These are phyloP conservation scores for Hedya salicella DNA, from an alignment of 2,888 invertebrate species.

Conservation along the genomic window DNA sequence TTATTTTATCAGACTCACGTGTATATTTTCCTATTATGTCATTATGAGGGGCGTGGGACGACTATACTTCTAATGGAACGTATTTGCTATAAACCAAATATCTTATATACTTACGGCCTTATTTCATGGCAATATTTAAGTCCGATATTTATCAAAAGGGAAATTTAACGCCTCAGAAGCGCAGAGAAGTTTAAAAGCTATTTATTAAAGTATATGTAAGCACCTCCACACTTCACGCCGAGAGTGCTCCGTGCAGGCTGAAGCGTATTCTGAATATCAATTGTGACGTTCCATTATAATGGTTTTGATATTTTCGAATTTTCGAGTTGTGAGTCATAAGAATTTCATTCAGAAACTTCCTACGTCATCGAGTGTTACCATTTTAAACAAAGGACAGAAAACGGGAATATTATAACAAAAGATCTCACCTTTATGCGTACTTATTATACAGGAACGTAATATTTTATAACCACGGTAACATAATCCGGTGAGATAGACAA, in stretches of 20 bases:
- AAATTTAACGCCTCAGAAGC: conserved; percentile 13
- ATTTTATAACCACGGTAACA: conserved; percentile 31
- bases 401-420: conserved; percentile 12
- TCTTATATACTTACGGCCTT: too few species aligned
- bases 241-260: conserved; percentile 29
- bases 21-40: too few species aligned
- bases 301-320: conserved; percentile 27
- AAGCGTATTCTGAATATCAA: conserved; percentile 40
- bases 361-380: conserved; percentile 10
- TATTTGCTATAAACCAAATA: too few species aligned
- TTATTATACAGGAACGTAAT: conserved; percentile 19
- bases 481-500: conserved; percentile 46
- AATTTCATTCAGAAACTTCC: conserved; percentile 15
- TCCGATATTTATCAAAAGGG: conserved; percentile 19
- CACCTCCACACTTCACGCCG: conserved; percentile 31
- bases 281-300: conserved; percentile 35
- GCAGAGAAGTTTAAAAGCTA: conserved; percentile 37
- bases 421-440: conserved; percentile 19
- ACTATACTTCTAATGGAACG: too few species aligned
- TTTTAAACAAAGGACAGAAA: conserved; percentile 7
- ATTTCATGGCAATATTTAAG: too few species aligned
- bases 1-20: too few species aligned
- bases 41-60: too few species aligned
- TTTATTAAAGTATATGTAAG: conserved; percentile 40
- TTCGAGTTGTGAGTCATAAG: conserved; percentile 13